Percentiles rank a stretch among this genome's conserved stretches.
These are phyloP conservation scores for Lacerta viridis DNA, from an alignment of 2,797 vertebrate species.

Conservation along the genomic window DNA sequence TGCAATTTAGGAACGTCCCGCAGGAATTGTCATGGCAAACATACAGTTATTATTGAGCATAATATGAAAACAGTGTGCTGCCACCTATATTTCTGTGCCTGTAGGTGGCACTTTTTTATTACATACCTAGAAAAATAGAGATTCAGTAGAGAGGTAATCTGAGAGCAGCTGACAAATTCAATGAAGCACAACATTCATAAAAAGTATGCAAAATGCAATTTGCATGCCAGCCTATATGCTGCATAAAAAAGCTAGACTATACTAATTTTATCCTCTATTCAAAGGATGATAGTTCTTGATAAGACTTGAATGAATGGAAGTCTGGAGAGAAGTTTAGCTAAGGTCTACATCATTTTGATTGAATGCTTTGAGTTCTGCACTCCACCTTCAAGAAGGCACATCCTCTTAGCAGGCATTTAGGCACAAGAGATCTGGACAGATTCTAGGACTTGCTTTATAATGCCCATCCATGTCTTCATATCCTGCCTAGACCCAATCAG, in stretches of 20 bases:
- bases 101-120: neutral
- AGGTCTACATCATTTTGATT: neutral
- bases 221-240: neutral
- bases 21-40: neutral
- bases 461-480: neutral
- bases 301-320: neutral
- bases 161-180: neutral
- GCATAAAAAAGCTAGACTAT: neutral
- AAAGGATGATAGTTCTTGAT: neutral
- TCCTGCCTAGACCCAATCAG: neutral
- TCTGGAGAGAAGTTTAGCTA: neutral
- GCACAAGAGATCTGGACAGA: neutral
- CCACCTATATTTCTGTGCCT: fast-evolving
- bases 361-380: neutral
- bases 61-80: fast-evolving
- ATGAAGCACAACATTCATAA: conserved; percentile 16
- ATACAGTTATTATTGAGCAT: neutral
- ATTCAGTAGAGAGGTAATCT: neutral
- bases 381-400: neutral
- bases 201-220: conserved; percentile 16
- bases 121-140: neutral
- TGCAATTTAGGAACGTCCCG: neutral
- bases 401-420: neutral
- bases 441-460: neutral
- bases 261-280: neutral